Conservation (phyloP, 2,888 invertebrate genomes). For the Polyommatus icarus region DNA sequence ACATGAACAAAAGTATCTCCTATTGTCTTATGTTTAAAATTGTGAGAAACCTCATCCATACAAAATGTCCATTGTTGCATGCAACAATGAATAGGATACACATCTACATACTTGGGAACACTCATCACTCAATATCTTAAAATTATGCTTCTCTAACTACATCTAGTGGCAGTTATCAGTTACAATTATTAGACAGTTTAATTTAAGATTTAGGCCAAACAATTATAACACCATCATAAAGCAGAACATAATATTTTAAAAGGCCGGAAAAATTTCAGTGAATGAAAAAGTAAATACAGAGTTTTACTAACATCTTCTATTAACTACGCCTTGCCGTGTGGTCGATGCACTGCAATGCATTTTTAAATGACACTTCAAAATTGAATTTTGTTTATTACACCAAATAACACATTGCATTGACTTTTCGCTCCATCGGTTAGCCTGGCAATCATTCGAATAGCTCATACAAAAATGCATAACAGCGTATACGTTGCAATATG, state of each 20-base stretch:
- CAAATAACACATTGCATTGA: too few species aligned
- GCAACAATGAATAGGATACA: neutral
- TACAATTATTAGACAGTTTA: neutral
- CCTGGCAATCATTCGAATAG: too few species aligned
- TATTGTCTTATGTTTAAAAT: neutral
- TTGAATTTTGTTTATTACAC: too few species aligned
- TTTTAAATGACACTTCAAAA: neutral
- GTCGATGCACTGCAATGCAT: neutral
- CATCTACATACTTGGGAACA: neutral
- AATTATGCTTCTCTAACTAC: neutral
- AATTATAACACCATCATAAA: neutral
- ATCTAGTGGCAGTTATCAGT: slow-evolving; percentile 16
- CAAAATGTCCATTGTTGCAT: neutral
- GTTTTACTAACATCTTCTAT: neutral
- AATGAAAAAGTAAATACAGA: neutral
- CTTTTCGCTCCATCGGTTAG: too few species aligned
- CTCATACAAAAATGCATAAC: too few species aligned
- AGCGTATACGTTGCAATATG: too few species aligned
- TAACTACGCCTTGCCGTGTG: neutral
- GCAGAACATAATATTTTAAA: neutral
- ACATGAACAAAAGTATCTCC: neutral
- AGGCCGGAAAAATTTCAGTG: neutral
- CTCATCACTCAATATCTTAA: neutral
- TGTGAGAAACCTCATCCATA: neutral
- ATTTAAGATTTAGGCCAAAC: slow-evolving; percentile 1